Evolutionary conservation across 2,797 vertebrate genomes (phyloP).

Genomic region (Danio aesculapii): DNA sequence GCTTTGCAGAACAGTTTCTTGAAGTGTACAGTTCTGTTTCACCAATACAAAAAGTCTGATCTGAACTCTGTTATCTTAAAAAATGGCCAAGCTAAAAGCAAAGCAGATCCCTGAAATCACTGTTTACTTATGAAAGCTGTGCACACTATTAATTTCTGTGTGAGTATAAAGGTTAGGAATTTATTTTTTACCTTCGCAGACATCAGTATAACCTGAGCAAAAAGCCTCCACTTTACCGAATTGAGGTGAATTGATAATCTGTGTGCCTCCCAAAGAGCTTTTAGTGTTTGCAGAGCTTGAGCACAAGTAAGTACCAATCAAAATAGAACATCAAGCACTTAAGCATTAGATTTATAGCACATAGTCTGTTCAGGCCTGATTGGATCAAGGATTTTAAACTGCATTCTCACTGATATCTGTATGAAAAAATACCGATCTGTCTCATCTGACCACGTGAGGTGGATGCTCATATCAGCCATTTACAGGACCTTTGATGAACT

Average conservation of each 20-base stretch:
- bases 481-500: neutral
- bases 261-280: neutral
- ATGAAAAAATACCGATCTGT: neutral
- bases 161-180: neutral
- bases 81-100: neutral
- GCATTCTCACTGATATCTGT: neutral
- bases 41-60: neutral
- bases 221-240: constrained; percentile 10
- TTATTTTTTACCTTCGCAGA: neutral
- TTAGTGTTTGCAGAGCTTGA: constrained; percentile 2
- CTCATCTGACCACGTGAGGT: neutral
- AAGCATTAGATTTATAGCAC: neutral
- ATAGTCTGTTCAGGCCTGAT: neutral
- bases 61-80: neutral
- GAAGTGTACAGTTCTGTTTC: neutral
- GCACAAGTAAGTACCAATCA: neutral
- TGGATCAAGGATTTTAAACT: neutral
- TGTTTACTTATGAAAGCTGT: neutral
- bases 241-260: neutral
- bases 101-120: neutral
- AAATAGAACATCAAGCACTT: neutral
- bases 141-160: neutral
- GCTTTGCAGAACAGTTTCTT: too few relatives aligned
- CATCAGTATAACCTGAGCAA: neutral
- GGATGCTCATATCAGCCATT: neutral